These are phyloP conservation scores for Pycnomerus fuliginosus DNA, from an alignment of 2,888 invertebrate species.

Conservation along the genomic window DNA sequence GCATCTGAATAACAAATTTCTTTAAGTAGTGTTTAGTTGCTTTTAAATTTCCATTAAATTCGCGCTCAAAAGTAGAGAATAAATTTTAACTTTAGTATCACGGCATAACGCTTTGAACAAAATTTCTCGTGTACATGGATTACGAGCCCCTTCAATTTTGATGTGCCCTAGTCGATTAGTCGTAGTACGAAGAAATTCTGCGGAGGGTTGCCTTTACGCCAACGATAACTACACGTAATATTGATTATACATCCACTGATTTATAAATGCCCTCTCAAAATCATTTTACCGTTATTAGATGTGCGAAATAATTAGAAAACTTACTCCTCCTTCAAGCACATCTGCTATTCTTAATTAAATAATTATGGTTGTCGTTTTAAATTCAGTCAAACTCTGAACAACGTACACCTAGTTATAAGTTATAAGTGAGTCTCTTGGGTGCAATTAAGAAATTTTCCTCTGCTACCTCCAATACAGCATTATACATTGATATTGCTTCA, in stretches of 20 bases:
- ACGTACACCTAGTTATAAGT: too few relatives aligned
- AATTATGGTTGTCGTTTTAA: neutral
- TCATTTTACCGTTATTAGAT: too few relatives aligned
- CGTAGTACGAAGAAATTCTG: conserved; percentile 5
- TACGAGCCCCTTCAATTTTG: conserved; percentile 9
- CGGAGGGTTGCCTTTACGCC: too few relatives aligned
- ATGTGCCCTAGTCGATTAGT: conserved; percentile 10
- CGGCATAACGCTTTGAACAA: conserved; percentile 7
- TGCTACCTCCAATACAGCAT: too few relatives aligned
- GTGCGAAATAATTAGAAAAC: conserved; percentile 5
- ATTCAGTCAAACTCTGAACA: neutral
- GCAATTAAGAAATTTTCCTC: too few relatives aligned
- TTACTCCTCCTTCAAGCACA: neutral
- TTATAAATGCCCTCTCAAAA: too few relatives aligned
- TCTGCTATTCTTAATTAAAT: conserved; percentile 1
- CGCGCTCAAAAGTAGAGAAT: conserved; percentile 22
- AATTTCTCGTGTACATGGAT: conserved; percentile 7
- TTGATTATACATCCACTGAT: too few relatives aligned
- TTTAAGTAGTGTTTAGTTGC: conserved; percentile 28
- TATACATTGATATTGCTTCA: too few relatives aligned
- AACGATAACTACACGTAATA: too few relatives aligned
- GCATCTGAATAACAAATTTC: conserved; percentile 30
- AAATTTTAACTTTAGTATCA: conserved; percentile 22
- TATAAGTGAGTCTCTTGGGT: too few relatives aligned
- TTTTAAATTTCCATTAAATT: conserved; percentile 31